These are phyloP conservation scores for Scrobipalpa atriplicella DNA, from an alignment of 2,888 invertebrate species.

Conservation along the genomic window DNA sequence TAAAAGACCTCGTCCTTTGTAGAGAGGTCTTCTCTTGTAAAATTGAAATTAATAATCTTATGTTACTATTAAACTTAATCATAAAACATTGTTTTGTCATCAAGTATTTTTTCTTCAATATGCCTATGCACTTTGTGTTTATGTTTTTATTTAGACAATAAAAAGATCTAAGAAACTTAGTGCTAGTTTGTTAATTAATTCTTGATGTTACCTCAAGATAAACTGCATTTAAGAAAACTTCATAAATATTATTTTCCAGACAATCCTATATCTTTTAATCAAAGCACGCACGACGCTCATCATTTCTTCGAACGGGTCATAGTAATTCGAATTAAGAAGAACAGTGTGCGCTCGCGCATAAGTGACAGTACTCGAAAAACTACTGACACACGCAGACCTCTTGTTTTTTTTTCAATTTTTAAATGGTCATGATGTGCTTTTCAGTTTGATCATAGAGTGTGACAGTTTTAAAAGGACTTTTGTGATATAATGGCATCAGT, in stretches of 20 bases:
- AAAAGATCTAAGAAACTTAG: too few species aligned
- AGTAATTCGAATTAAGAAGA: not conserved
- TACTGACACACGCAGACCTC: conserved; percentile 17
- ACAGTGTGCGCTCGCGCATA: conserved; percentile 19
- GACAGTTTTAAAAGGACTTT: conserved; percentile 33
- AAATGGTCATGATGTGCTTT: conserved; percentile 30
- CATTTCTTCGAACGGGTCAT: not conserved
- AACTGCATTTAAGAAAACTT: not conserved
- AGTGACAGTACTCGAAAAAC: conserved; percentile 30
- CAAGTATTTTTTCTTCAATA: too few species aligned
- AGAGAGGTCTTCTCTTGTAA: too few species aligned
- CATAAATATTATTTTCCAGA: not conserved
- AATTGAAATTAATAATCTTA: too few species aligned
- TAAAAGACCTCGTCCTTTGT: too few species aligned
- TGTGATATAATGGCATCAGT: conserved; percentile 32
- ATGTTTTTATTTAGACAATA: too few species aligned
- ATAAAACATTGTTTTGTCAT: too few species aligned
- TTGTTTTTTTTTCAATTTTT: conserved; percentile 20
- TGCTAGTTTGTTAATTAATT: too few species aligned
- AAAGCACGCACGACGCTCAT: conserved; percentile 23
- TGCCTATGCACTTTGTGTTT: too few species aligned
- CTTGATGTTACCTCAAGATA: too few species aligned
- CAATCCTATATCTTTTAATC: not conserved
- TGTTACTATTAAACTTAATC: too few species aligned
- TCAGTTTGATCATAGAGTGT: conserved; percentile 40